phyloP scores from a whole-genome alignment of 2,113 vertebrate species.

The Ptilonorhynchus violaceus region DNA sequence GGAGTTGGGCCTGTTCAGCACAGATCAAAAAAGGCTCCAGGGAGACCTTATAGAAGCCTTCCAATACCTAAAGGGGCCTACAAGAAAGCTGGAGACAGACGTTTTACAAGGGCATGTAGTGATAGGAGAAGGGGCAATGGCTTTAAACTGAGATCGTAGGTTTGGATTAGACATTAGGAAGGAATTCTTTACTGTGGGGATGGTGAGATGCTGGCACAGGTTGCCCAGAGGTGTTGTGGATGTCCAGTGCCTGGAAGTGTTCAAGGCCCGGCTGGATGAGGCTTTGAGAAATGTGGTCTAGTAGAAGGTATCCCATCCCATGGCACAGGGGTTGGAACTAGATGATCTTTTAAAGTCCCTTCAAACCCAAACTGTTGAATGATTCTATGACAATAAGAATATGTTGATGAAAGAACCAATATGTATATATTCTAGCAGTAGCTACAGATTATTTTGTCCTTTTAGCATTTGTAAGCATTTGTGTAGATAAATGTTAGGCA shows the following conservation, averaged over 20 bases:
- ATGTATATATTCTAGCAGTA: not conserved
- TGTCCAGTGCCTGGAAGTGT: not conserved
- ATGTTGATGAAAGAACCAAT: not conserved
- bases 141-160: not conserved
- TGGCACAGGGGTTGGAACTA: not conserved
- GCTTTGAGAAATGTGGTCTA: not conserved
- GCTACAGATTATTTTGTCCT: not conserved
- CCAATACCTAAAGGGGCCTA: not conserved
- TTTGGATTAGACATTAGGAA: not conserved
- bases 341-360: not conserved
- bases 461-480: not conserved
- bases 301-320: not conserved
- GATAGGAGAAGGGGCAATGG: not conserved
- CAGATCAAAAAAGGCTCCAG: not conserved
- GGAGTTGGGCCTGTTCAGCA: not conserved
- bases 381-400: not conserved
- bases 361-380: not conserved
- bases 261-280: not conserved
- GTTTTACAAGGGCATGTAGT: not conserved
- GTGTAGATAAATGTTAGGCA: not conserved
- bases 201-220: not conserved
- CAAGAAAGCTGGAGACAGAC: not conserved
- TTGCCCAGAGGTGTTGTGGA: not conserved
- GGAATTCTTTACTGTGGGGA: fast-evolving
- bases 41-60: not conserved